Evolutionary conservation across 2,113 vertebrate genomes (phyloP), one percentile per base, ranked within the genome.

Genomic region (Turnix velox): DNA sequence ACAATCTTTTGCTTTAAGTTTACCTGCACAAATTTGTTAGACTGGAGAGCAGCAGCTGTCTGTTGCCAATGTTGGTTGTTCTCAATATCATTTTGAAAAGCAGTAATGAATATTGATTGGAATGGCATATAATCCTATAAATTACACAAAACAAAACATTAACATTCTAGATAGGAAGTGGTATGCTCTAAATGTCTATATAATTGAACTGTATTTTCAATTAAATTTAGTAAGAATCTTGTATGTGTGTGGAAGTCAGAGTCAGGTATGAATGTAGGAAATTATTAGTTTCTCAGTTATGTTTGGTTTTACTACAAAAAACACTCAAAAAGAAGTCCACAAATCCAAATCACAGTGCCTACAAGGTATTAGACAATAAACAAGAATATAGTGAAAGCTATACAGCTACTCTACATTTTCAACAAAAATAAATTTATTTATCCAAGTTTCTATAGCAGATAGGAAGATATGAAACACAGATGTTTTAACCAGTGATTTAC

Each of bases 1-100:
- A 86, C 18, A 4, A 6, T 51, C 17, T 72, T 81, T 90, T 93
- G 35, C 43, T 78, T 88, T 51, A 75, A 37, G 27, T 90, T 97
- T 98, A 99, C 99, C 99, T 99, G 99, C 46, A 98, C 98, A 97
- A 99, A 99, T 97, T 99, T 99, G 96, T 99, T 99, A 76, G 98
- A 97, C 84, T 99, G 99, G 42, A 99, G 98, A 66, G 98, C 97
- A 67, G 98, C 94, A 76, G 98, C 97, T 51, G 99, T 99, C 81
- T 99, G 98, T 62, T 99, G 98, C 77, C 98, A 97, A 84, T 99
- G 97, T 30, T 98, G 98, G 97, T 98, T 98, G 94, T 98, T 99
- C 72, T 99, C 98, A 11, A 98, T 96, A 88, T 99, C 99, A 59
- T 98, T 99, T 96, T 98, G 98, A 95, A 99, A 99, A 74, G 99